Evolutionary conservation across 2,797 vertebrate genomes (phyloP).

Genomic region (Rhincodon typus): DNA sequence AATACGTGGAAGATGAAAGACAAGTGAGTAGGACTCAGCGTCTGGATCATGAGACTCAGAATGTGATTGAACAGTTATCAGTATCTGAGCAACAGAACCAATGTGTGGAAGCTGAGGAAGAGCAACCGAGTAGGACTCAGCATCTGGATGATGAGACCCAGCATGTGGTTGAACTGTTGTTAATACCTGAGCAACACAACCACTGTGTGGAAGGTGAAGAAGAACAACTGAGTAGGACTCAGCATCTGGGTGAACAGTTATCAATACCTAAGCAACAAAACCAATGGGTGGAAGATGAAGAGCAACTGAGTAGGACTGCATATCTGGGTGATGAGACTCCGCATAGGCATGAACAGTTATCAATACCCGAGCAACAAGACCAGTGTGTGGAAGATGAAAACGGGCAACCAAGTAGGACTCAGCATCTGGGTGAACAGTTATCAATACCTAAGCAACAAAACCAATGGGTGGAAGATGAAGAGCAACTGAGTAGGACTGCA

Average conservation of each 20-base stretch:
- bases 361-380: background rate
- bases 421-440: background rate
- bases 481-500: background rate
- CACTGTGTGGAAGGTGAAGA: background rate
- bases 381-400: background rate
- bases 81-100: too few relatives aligned
- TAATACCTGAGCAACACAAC: too few relatives aligned
- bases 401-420: background rate
- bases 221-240: background rate
- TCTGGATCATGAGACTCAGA: background rate
- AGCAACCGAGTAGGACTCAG: too few relatives aligned
- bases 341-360: background rate
- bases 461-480: too few relatives aligned
- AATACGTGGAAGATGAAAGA: background rate
- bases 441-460: too few relatives aligned
- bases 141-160: too few relatives aligned
- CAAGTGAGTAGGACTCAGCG: background rate
- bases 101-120: too few relatives aligned
- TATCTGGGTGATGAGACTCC: background rate
- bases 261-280: background rate
- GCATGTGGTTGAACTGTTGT: too few relatives aligned
- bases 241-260: background rate
- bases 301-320: background rate
- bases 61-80: too few relatives aligned
- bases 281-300: background rate